Base-by-base conservation (phyloP, 2,797 vertebrate genomes). In the Taeniopygia guttata region DNA sequence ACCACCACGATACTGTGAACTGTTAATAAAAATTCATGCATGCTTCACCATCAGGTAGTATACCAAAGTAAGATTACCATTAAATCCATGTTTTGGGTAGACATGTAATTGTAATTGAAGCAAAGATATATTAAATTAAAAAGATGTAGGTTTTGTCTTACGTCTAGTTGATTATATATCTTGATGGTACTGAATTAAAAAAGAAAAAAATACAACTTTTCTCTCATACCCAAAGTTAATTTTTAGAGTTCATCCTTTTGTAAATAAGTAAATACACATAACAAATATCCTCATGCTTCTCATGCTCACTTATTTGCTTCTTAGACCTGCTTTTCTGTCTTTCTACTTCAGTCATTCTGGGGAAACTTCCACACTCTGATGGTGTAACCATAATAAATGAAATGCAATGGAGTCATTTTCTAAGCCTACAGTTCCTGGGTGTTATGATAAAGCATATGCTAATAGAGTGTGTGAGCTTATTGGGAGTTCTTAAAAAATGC, bases 401-500 rank as follows among this genome's bases (percentile, higher is more conserved):
- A 63, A 84, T 13, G 17, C 34, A 64, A 3, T 11, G 9, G 59
- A 78, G 51, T 60, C n/a, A 32, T 91, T 73, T 40, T 54, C 45
- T n/a, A 64, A 84, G 62, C 43, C 43, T 67, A 26, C 34, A 63
- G 60, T 46, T 92, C 62, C 54, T 54, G 38, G 63, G 73, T 12
- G 2, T 42, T 83, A 58, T 68, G 56, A 63, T 69, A 94, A 89
- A 80, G 36, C 27, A 70, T 52, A 75, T 68, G 60, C 27, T 84
- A 89, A 88, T 62, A 29, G 29, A 78, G 15, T 82, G 32, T 59
- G 79, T 82, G 59, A 56, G 48, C n/a, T 84, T 77, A 76, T 25
- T 52, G 64, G 38, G 67, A 76, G 26, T 56, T 87, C 64, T 89
- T 79, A 56, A 94, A 91, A 95, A 88, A 70, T 79, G 62, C 34